Percentiles rank a stretch among this genome's conserved stretches.
Conservation (phyloP, 2,797 vertebrate genomes). For the Gadopsis bispinosus region DNA sequence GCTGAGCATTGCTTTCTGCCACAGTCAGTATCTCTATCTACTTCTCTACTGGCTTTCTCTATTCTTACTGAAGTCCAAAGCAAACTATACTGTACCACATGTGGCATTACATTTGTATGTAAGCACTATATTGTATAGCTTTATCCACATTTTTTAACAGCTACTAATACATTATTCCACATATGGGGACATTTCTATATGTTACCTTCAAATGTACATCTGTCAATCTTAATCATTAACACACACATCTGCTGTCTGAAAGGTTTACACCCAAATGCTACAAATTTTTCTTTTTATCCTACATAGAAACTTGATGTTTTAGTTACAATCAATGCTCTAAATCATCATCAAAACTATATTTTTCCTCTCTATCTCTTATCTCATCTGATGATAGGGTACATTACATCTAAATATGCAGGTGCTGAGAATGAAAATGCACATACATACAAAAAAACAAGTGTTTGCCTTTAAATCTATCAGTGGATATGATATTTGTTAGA, state of each 20-base stretch:
- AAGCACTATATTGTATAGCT: background rate
- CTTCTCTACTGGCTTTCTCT: background rate
- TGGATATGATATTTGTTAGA: background rate
- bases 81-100: background rate
- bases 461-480: background rate
- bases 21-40: conserved; percentile 16
- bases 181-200: background rate
- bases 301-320: background rate
- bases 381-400: background rate
- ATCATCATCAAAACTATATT: background rate
- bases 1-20: conserved; percentile 26
- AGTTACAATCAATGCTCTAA: background rate
- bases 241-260: background rate
- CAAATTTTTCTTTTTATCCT: background rate
- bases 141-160: background rate
- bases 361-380: background rate
- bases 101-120: background rate
- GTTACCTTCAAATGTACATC: background rate
- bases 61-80: background rate
- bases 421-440: background rate
- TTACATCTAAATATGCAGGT: background rate
- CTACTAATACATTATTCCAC: background rate
- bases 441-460: background rate
- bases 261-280: background rate
- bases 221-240: background rate